A percentile compares a stretch with the other conserved stretches of the same genome.
phyloP scores from a whole-genome alignment of 2,113 vertebrate genomes.

The Cephalopterus ornatus region DNA sequence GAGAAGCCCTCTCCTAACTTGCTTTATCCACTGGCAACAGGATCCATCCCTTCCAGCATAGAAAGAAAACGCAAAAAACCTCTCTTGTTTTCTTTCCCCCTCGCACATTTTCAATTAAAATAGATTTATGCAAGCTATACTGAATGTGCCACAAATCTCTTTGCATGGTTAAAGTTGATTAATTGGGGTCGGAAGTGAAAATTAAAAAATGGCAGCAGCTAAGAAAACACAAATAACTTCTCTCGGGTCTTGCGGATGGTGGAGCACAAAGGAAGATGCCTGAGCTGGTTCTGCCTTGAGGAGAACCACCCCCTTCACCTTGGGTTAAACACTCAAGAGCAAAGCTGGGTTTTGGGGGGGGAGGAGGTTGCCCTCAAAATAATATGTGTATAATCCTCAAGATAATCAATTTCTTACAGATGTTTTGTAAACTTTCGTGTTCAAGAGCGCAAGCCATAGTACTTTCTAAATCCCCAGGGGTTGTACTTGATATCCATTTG shows the following conservation, averaged over 20 bases:
- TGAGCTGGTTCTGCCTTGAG: background rate
- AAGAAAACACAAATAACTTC: background rate
- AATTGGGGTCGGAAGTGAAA: slow-evolving; percentile 54
- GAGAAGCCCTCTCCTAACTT: background rate
- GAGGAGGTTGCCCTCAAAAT: background rate
- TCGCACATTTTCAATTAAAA: slow-evolving; percentile 58
- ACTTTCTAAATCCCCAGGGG: slow-evolving; percentile 17
- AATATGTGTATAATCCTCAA: slow-evolving; percentile 32
- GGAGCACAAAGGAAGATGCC: background rate
- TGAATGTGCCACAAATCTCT: slow-evolving; percentile 33
- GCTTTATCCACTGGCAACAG: background rate
- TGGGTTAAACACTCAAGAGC: background rate
- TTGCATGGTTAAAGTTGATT: slow-evolving; percentile 64
- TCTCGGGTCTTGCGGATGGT: background rate
- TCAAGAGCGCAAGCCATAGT: background rate
- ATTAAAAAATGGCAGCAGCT: slow-evolving; percentile 29
- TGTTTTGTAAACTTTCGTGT: slow-evolving; percentile 26
- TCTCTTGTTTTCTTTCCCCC: slow-evolving; percentile 23
- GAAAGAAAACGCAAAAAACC: background rate
- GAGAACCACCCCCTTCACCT: background rate
- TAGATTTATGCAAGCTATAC: slow-evolving; percentile 36
- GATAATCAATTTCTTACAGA: slow-evolving; percentile 42
- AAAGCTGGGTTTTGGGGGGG: background rate
- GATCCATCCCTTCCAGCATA: background rate
- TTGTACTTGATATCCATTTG: slow-evolving; percentile 49